Conservation (phyloP, 2,888 invertebrate species). For the Schizotus pectinicornis region DNA sequence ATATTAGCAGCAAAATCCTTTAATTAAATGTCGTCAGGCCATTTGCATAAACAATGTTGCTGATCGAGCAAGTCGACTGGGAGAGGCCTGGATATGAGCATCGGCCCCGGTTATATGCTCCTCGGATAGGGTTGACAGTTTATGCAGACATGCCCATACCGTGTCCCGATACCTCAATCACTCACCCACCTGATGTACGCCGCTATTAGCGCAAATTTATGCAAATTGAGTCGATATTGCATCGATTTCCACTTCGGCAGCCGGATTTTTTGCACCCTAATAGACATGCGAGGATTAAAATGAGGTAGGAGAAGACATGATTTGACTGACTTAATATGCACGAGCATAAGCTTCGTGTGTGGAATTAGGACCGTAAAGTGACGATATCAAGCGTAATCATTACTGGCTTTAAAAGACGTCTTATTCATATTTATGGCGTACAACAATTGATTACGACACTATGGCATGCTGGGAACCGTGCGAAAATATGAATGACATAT, state of each 20-base stretch:
- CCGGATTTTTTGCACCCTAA: constrained; percentile 13
- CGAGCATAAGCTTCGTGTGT: constrained; percentile 21
- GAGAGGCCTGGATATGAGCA: constrained; percentile 7
- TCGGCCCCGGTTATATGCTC: constrained; percentile 8
- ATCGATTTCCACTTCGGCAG: constrained; percentile 1
- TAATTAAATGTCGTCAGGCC: constrained; percentile 7
- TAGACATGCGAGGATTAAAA: constrained; percentile 20
- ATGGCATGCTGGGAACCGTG: constrained; percentile 33
- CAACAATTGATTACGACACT: constrained; percentile 33
- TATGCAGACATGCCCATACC: constrained; percentile 55
- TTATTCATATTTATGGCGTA: constrained; percentile 34
- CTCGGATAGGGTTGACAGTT: constrained; percentile 35
- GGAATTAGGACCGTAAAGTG: constrained; percentile 26
- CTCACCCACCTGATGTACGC: constrained; percentile 55
- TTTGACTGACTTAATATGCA: constrained; percentile 32
- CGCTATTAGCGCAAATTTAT: constrained; percentile 53
- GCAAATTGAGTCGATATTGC: constrained; percentile 52
- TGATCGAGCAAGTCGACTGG: constrained; percentile 6
- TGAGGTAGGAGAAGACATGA: constrained; percentile 26
- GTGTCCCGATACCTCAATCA: constrained; percentile 56
- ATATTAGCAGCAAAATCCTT: constrained; percentile 5
- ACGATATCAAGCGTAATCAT: constrained; percentile 23
- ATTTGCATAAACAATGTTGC: constrained; percentile 21
- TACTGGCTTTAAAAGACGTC: constrained; percentile 18
- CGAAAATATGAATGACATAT: constrained; percentile 43